phyloP scores from a whole-genome alignment of 2,888 invertebrate genomes.

The Penaeus monodon region DNA sequence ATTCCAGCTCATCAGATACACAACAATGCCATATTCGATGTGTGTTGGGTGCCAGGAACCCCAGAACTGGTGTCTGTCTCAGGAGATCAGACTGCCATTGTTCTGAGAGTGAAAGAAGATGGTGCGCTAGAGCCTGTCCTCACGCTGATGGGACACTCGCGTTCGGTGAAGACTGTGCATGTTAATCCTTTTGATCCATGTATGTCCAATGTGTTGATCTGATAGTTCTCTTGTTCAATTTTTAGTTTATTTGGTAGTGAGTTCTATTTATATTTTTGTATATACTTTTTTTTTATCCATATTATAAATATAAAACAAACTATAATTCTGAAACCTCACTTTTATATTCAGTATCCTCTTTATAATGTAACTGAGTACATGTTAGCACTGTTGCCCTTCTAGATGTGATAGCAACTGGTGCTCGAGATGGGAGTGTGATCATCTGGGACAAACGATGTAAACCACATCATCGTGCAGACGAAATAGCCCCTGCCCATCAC shows the following conservation, averaged over 20 bases:
- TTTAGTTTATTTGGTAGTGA: neutral
- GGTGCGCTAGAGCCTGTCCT: constrained; percentile 19
- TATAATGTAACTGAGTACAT: neutral
- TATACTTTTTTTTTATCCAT: too few relatives aligned
- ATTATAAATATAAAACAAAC: too few relatives aligned
- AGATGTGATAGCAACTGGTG: constrained; percentile 87
- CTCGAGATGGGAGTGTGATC: constrained; percentile 87
- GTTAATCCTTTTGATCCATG: constrained; percentile 54
- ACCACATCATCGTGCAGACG: constrained; percentile 76
- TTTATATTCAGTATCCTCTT: too few relatives aligned
- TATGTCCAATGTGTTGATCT: constrained; percentile 15
- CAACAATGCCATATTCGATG: constrained; percentile 57
- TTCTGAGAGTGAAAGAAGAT: constrained; percentile 37
- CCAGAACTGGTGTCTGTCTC: constrained; percentile 53
- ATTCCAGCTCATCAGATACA: constrained; percentile 50
- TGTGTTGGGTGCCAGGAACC: constrained; percentile 60
- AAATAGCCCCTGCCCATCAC: constrained; percentile 79
- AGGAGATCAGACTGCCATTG: constrained; percentile 45
- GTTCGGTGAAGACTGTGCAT: constrained; percentile 61
- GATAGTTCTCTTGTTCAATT: neutral
- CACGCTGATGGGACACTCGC: constrained; percentile 44
- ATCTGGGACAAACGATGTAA: constrained; percentile 82
- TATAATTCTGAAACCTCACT: too few relatives aligned
- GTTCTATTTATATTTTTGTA: neutral
- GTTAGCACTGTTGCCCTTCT: constrained; percentile 67